Percentiles rank a stretch among this genome's conserved stretches.
These are phyloP conservation scores for Nymphalis urticae DNA, from an alignment of 2,888 invertebrate genomes.

Conservation along the genomic window DNA sequence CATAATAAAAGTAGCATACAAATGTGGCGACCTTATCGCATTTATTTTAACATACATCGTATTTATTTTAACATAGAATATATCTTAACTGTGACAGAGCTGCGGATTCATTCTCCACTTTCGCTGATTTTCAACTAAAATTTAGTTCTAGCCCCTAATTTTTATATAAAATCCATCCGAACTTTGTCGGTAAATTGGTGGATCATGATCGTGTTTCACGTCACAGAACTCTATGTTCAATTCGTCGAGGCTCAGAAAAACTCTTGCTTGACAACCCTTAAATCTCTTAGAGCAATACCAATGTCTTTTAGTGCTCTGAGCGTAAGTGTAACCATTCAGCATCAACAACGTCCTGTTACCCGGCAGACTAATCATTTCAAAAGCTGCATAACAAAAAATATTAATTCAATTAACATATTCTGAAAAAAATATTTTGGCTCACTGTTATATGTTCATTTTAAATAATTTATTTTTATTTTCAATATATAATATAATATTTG, in stretches of 20 bases:
- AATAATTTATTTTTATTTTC: too few relatives aligned
- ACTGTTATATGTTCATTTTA: background rate
- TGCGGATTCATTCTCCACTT: too few relatives aligned
- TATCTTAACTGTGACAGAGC: too few relatives aligned
- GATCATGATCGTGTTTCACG: conserved; percentile 51
- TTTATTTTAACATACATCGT: too few relatives aligned
- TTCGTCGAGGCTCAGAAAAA: conserved; percentile 47
- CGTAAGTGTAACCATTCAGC: conserved; percentile 56
- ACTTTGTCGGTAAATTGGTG: conserved; percentile 43
- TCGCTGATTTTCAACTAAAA: too few relatives aligned
- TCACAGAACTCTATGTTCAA: conserved; percentile 37
- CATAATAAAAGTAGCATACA: too few relatives aligned
- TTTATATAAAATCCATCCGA: conserved; percentile 47
- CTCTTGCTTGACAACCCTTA: conserved; percentile 57
- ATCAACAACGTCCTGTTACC: conserved; percentile 51
- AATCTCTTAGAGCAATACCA: conserved; percentile 61
- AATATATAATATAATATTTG: too few relatives aligned
- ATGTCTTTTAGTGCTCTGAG: conserved; percentile 47
- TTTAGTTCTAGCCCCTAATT: conserved; percentile 35
- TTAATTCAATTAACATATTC: background rate
- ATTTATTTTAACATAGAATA: background rate
- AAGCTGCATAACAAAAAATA: conserved; percentile 40
- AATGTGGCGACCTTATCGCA: too few relatives aligned
- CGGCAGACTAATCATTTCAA: conserved; percentile 49
- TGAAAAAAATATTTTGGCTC: background rate